Evolutionary conservation across 1,140 invertebrate genomes (phyloP), one percentile per base, ranked within the genome.

Genomic region (Helicoverpa zea): DNA sequence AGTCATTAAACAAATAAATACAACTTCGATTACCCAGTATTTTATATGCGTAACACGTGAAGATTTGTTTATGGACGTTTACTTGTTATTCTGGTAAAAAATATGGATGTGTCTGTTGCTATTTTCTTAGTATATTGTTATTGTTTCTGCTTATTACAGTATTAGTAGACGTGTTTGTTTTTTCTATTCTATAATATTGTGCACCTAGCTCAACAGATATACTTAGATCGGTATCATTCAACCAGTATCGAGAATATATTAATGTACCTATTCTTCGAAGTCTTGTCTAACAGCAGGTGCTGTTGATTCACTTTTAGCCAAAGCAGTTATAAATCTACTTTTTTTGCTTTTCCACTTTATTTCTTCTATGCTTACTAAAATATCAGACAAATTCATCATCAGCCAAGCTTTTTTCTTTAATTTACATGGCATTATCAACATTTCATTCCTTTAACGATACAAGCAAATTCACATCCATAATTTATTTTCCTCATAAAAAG

Each of bases 1-100:
- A 77, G 47, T 77, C 74, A 77, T 77, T 64, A 77, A 61, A 51
- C 61, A 64, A 64, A 77, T 52, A 52, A 77, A 77, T 52, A 64
- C 64, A 66, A 52, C 59, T 64, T 64, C 23, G 23, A 64, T 52
- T 70, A 52, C 66, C 35, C 16, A 29, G 66, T 70, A 23, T 70
- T 35, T 70, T 51, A 68, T 68, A 68, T 68, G 64, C 16, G 66
- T 70, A 52, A 49, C 49, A 47, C 49, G 23, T 51, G 66, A 52
- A 70, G 14, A 73, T 73, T 77, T 59, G 47, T 59, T 77, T 64
- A 77, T 47, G 3, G 23, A 13, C 18, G 49, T 75, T 47, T 66
- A 47, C 63, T 66, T 18, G 56, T 59, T 18, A 56, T 66, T 66
- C 54, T 29, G 47, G 35, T 35, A 5, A 1, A 3, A 16, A 59